These are phyloP conservation scores for Raphicerus campestris DNA, from an alignment of 2,113 vertebrate genomes.

Conservation along the genomic window DNA sequence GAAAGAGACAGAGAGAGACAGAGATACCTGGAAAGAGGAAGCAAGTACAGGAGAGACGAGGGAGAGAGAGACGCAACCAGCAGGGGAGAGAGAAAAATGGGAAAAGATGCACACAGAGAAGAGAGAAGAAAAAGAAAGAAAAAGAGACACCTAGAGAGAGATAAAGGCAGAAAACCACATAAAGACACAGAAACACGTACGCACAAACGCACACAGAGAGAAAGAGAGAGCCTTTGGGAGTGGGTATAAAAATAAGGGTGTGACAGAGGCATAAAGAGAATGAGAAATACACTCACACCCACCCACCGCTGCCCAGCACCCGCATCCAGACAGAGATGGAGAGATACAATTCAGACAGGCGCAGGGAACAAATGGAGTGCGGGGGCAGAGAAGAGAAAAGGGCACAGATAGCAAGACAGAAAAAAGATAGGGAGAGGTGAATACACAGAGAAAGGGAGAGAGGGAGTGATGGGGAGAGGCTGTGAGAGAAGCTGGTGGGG, in stretches of 20 bases:
- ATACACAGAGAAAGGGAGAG: neutral
- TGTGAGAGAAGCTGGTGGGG: neutral
- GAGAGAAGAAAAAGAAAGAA: neutral
- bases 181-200: neutral
- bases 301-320: accelerated
- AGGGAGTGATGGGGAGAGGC: neutral
- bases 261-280: neutral
- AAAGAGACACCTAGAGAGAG: neutral
- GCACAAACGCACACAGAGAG: neutral
- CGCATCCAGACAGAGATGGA: neutral
- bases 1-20: neutral
- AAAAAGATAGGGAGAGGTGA: neutral
- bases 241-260: neutral
- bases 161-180: neutral
- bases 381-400: neutral
- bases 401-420: neutral
- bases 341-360: neutral
- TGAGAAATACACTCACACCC: neutral
- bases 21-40: neutral
- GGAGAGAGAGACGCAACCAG: neutral
- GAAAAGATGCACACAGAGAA: neutral
- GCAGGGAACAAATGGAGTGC: neutral
- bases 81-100: neutral
- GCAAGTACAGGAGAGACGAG: neutral
- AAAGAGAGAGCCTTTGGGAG: neutral